phyloP scores from a whole-genome alignment of 2,797 vertebrate species.

The Pangasius djambal region DNA sequence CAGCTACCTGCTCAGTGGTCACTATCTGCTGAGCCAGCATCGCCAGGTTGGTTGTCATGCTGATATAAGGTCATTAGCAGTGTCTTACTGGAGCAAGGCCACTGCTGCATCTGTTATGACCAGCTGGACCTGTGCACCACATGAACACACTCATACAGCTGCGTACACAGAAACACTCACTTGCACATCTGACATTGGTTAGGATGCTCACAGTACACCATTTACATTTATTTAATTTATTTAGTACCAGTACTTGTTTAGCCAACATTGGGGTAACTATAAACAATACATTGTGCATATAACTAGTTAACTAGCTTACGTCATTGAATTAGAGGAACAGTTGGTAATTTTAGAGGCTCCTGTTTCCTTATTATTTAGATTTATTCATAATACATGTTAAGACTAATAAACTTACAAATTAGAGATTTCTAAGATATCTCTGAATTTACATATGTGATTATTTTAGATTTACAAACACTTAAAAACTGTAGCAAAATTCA shows the following conservation, averaged over 20 bases:
- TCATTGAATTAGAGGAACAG: not conserved
- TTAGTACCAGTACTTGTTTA: not conserved
- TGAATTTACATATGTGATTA: not conserved
- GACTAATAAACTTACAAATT: not conserved
- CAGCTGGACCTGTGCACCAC: conserved; percentile 39
- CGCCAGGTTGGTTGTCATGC: conserved; percentile 87
- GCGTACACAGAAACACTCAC: not conserved
- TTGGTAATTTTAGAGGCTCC: not conserved
- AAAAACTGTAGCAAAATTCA: not conserved
- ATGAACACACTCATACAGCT: not conserved
- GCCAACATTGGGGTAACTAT: not conserved
- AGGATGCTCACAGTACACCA: not conserved
- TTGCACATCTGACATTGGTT: not conserved
- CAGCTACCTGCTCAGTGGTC: conserved; percentile 85
- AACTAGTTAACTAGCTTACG: not conserved
- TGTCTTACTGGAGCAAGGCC: conserved; percentile 80
- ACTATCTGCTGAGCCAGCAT: conserved; percentile 90
- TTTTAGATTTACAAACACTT: not conserved
- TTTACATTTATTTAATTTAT: no score
- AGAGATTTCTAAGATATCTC: not conserved
- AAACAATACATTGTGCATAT: not conserved
- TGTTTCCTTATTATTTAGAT: not conserved
- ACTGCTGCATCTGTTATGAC: conserved; percentile 75
- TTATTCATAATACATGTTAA: not conserved
- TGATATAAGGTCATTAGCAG: conserved; percentile 88